Percentiles rank a stretch among this genome's conserved stretches.
Evolutionary conservation across 2,797 vertebrate species (phyloP).

Genomic region (Pelochelys cantorii): DNA sequence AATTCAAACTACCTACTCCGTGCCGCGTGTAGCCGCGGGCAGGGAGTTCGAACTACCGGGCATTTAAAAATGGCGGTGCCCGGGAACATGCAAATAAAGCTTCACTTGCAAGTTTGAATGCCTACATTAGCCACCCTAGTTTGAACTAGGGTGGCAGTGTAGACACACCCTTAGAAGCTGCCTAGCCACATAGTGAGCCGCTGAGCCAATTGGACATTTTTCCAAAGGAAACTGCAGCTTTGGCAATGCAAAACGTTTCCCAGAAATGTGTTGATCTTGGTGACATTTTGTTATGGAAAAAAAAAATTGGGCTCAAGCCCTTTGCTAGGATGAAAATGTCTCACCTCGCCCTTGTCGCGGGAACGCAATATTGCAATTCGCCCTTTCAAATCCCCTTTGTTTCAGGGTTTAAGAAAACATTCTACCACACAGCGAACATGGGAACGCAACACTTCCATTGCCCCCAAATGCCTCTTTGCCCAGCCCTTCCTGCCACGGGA

Average conservation of each 20-base stretch:
- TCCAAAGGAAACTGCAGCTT: background rate
- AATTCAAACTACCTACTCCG: no score
- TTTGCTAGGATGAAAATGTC: background rate
- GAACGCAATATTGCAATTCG: background rate
- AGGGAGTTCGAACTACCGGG: no score
- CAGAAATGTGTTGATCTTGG: background rate
- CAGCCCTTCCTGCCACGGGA: no score
- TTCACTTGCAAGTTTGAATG: no score
- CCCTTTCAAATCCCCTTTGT: background rate
- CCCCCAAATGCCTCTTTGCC: no score
- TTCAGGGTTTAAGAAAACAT: background rate
- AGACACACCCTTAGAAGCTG: no score
- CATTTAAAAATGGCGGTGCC: no score
- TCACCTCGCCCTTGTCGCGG: background rate
- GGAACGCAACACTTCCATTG: background rate
- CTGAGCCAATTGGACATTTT: background rate
- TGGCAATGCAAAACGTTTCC: background rate
- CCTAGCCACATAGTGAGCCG: no score
- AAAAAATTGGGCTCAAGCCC: background rate
- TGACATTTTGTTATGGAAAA: background rate
- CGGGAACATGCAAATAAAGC: no score
- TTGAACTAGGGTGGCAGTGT: no score
- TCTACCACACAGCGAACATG: background rate
- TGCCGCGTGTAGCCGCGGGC: no score
- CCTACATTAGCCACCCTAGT: no score